These are phyloP conservation scores for Lithophane socia DNA, from an alignment of 2,888 invertebrate genomes.

Conservation along the genomic window DNA sequence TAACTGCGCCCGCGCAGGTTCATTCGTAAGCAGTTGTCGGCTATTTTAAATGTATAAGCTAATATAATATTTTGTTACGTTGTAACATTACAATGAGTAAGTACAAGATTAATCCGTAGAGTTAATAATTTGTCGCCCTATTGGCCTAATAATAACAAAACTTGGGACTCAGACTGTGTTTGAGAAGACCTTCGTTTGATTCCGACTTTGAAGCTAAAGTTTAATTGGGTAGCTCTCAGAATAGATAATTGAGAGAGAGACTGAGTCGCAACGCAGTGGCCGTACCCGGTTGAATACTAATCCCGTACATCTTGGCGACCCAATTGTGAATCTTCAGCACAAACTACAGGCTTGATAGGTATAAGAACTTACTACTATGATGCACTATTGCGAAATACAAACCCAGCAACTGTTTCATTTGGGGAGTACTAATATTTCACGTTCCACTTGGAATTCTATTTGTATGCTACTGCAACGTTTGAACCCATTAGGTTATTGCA, in stretches of 20 bases:
- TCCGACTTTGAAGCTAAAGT: conserved; percentile 36
- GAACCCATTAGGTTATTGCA: conserved; percentile 64
- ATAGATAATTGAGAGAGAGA: conserved; percentile 48
- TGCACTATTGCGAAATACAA: conserved; percentile 47
- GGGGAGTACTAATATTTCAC: conserved; percentile 61
- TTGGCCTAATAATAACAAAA: conserved; percentile 21
- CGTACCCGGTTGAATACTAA: conserved; percentile 47
- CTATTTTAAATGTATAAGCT: conserved; percentile 41
- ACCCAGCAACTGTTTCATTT: conserved; percentile 48
- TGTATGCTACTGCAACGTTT: conserved; percentile 51
- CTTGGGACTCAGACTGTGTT: background rate
- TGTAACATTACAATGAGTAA: conserved; percentile 31
- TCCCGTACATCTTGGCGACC: conserved; percentile 33
- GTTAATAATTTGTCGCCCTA: conserved; percentile 12
- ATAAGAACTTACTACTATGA: conserved; percentile 26
- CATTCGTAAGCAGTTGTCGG: conserved; percentile 53
- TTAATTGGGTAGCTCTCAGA: conserved; percentile 53
- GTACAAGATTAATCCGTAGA: background rate
- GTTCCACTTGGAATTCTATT: conserved; percentile 65
- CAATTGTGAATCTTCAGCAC: conserved; percentile 30
- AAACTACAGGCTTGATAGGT: conserved; percentile 9
- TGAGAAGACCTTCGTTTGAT: conserved; percentile 29
- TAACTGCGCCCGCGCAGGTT: conserved; percentile 40
- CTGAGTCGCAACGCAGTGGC: conserved; percentile 23
- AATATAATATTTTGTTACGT: conserved; percentile 34